These are phyloP conservation scores for Tuberolachnus salignus DNA, from an alignment of 2,888 invertebrate genomes.

Conservation along the genomic window DNA sequence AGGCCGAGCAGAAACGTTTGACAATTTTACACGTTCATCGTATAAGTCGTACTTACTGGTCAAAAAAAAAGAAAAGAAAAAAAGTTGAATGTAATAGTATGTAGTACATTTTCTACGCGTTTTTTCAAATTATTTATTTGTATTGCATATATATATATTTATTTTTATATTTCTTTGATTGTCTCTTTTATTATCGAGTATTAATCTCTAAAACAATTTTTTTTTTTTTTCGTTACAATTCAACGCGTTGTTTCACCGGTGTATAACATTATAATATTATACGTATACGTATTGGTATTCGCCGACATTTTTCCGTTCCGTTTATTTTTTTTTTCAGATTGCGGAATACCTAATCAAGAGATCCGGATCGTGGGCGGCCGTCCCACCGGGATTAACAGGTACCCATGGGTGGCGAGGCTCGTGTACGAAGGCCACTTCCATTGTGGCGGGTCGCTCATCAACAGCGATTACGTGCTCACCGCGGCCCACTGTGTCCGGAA, in stretches of 20 bases:
- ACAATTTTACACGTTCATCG: too few species aligned
- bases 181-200: too few species aligned
- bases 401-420: conserved; percentile 85
- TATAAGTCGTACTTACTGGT: too few species aligned
- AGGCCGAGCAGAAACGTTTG: too few species aligned
- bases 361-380: conserved; percentile 84
- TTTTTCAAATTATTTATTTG: too few species aligned
- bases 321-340: conserved; percentile 75
- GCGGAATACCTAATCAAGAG: conserved; percentile 83
- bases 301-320: not conserved
- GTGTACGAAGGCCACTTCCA: conserved; percentile 89
- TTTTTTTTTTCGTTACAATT: too few species aligned
- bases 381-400: conserved; percentile 80
- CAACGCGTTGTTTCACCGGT: not conserved
- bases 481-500: conserved; percentile 86
- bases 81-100: too few species aligned
- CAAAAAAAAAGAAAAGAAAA: too few species aligned
- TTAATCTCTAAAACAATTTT: too few species aligned
- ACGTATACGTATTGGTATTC: not conserved
- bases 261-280: not conserved
- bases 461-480: conserved; percentile 82
- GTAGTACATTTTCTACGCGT: too few species aligned
- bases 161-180: too few species aligned
- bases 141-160: too few species aligned
- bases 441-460: conserved; percentile 83